These are phyloP conservation scores for Anoura caudifer DNA, from an alignment of 2,113 vertebrate species.

Conservation along the genomic window DNA sequence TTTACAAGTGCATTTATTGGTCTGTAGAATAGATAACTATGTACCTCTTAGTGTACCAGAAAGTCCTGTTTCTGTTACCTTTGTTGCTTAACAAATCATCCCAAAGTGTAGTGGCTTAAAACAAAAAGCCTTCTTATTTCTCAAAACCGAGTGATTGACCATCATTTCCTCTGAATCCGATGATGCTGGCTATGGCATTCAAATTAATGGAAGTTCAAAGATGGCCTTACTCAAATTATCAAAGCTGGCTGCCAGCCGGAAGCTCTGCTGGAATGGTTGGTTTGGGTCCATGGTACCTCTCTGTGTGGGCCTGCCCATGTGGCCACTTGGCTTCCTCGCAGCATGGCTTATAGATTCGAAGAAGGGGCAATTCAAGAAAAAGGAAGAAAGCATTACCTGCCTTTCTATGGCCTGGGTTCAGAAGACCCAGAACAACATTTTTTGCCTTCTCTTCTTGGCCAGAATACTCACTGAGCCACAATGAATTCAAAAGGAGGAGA, in stretches of 20 bases:
- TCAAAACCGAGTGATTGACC: not conserved
- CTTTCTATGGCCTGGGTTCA: not conserved
- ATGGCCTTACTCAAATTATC: not conserved
- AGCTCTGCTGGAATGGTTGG: not conserved
- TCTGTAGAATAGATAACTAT: not conserved
- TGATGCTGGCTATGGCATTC: not conserved
- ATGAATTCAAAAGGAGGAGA: not conserved
- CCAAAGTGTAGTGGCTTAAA: not conserved
- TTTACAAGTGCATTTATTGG: not conserved
- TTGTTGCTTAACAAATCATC: not conserved
- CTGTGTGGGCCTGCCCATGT: not conserved
- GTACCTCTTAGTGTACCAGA: not conserved
- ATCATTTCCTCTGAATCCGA: not conserved
- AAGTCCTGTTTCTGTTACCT: not conserved
- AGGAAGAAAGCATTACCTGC: rapidly evolving
- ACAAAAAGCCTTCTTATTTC: not conserved
- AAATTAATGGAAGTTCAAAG: not conserved
- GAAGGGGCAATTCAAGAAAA: not conserved
- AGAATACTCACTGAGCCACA: not conserved
- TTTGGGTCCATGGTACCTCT: not conserved
- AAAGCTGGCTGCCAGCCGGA: not conserved
- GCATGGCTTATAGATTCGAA: rapidly evolving
- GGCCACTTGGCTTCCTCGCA: not conserved
- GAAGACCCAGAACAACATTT: not conserved
- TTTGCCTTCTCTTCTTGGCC: not conserved